Evolutionary conservation across 1,140 invertebrate species (phyloP).

Genomic region (Bathynomus jamesi): DNA sequence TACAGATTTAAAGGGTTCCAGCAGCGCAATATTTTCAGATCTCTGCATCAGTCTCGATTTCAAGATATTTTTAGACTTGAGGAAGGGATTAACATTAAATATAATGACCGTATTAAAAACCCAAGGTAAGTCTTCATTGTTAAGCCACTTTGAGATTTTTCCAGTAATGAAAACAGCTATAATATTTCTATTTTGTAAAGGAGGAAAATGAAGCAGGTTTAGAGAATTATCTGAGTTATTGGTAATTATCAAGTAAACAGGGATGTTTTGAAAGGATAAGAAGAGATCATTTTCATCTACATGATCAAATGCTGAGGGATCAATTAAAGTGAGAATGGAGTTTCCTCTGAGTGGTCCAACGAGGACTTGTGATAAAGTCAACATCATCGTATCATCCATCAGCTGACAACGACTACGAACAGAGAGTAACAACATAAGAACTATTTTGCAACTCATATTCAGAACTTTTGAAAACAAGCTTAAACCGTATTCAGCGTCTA

Average conservation of each 20-base stretch:
- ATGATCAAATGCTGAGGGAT: background rate
- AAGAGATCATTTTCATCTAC: background rate
- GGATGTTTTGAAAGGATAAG: background rate
- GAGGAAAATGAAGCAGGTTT: too few relatives aligned
- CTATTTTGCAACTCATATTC: too few relatives aligned
- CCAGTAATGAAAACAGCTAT: background rate
- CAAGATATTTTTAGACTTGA: background rate
- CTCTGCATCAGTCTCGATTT: background rate
- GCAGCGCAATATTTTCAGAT: background rate
- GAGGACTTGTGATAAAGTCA: too few relatives aligned
- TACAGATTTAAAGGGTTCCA: background rate
- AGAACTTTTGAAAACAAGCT: too few relatives aligned
- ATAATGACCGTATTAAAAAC: background rate
- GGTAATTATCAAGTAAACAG: background rate
- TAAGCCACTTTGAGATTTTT: background rate
- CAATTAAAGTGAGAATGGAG: background rate
- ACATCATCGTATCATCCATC: too few relatives aligned
- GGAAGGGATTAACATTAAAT: background rate
- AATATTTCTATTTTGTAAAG: too few relatives aligned
- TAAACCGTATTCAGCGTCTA: too few relatives aligned
- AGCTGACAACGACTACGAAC: too few relatives aligned
- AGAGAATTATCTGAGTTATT: background rate
- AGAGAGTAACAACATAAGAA: too few relatives aligned
- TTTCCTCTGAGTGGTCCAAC: background rate
- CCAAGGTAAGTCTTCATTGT: background rate